Evolutionary conservation across 2,113 vertebrate species (phyloP).

Genomic region (Columbina picui): DNA sequence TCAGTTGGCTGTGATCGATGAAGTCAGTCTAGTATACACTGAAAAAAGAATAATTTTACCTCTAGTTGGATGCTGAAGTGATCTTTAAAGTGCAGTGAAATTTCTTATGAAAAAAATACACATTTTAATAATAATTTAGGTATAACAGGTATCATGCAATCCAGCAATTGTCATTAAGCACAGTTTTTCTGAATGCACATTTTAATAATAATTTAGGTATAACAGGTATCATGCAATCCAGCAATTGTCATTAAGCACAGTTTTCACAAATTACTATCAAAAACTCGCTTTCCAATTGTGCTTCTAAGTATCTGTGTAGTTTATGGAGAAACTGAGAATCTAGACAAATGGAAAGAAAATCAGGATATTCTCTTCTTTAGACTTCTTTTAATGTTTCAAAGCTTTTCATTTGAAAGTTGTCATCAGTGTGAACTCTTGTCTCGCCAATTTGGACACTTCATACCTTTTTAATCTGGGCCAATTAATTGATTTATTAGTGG

Average conservation of each 20-base stretch:
- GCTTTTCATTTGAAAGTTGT: not conserved
- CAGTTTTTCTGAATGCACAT: not conserved
- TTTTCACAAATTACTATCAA: not conserved
- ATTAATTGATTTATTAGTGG: not conserved
- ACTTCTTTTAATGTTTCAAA: not conserved
- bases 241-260: not conserved
- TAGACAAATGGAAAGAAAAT: not conserved
- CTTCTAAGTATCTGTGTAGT: not conserved
- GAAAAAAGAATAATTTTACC: constrained; percentile 50
- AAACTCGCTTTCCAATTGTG: not conserved
- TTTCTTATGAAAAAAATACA: constrained; percentile 26
- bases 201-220: not conserved
- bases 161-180: not conserved
- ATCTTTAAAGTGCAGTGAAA: not conserved
- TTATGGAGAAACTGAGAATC: not conserved
- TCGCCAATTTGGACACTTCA: not conserved
- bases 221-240: not conserved
- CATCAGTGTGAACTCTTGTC: not conserved
- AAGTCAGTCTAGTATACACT: constrained; percentile 47
- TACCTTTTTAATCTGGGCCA: not conserved
- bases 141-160: not conserved
- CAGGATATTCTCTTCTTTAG: not conserved
- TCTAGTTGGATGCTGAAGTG: not conserved
- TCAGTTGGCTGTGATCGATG: constrained; percentile 29
- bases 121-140: not conserved